These are phyloP conservation scores for Phataginus tetradactyla DNA, from an alignment of 2,797 vertebrate species.

Conservation along the genomic window DNA sequence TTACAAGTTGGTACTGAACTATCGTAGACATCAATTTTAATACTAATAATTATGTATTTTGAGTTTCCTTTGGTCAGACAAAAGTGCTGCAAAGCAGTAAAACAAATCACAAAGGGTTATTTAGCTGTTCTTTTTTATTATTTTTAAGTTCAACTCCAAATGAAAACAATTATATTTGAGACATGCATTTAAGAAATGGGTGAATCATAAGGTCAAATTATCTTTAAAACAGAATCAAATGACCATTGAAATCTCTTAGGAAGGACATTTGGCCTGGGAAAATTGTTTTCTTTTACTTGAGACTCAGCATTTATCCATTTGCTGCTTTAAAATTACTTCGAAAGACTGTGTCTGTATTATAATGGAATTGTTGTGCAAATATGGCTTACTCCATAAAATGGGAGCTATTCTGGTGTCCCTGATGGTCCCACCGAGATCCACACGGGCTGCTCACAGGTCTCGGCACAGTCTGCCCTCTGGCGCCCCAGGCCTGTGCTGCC, in stretches of 20 bases:
- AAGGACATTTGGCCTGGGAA: conserved; percentile 76
- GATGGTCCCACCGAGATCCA: conserved; percentile 64
- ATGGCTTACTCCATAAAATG: conserved; percentile 81
- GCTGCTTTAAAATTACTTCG: conserved; percentile 81
- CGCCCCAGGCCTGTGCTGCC: conserved; percentile 68
- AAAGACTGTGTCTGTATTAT: conserved; percentile 80
- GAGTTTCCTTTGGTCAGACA: conserved; percentile 49
- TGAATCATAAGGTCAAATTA: conserved; percentile 81
- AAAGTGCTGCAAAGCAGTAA: background rate
- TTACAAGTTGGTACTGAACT: background rate
- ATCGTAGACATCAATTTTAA: conserved; percentile 53
- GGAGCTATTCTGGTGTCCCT: conserved; percentile 69
- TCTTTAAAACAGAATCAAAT: conserved; percentile 83
- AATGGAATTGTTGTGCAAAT: conserved; percentile 85
- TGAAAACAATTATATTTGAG: conserved; percentile 71
- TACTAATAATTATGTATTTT: conserved; percentile 21
- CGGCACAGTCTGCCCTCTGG: conserved; percentile 78
- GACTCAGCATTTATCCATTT: conserved; percentile 80
- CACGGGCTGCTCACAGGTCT: conserved; percentile 55
- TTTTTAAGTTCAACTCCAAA: conserved; percentile 70
- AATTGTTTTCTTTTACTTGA: conserved; percentile 81
- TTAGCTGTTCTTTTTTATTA: conserved; percentile 18
- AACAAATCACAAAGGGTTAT: conserved; percentile 55
- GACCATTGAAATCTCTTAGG: conserved; percentile 81
- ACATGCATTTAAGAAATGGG: conserved; percentile 31